phyloP scores from a whole-genome alignment of 2,113 vertebrate genomes.

The Petromus typicus region DNA sequence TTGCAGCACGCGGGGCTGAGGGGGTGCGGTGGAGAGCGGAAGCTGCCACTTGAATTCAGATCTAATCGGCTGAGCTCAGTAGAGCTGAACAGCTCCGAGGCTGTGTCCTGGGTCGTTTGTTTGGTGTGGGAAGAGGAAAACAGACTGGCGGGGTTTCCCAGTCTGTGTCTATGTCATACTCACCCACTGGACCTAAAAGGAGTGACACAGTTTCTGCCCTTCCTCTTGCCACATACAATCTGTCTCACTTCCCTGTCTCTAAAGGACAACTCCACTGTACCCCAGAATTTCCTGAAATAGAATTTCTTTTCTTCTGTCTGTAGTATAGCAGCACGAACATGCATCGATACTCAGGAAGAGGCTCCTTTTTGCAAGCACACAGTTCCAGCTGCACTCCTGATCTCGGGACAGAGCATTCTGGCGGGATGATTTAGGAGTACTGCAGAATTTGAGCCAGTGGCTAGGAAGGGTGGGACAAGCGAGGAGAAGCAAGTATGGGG shows the following conservation, averaged over 20 bases:
- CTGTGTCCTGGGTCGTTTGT: background rate
- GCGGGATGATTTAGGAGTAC: background rate
- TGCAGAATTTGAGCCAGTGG: background rate
- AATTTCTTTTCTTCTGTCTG: background rate
- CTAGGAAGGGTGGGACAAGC: background rate
- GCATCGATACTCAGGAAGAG: background rate
- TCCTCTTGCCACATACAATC: background rate
- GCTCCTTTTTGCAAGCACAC: background rate
- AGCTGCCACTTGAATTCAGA: background rate
- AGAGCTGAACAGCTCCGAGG: background rate
- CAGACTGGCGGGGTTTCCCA: background rate
- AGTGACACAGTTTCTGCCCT: background rate
- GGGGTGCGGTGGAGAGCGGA: background rate
- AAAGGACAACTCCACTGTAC: background rate
- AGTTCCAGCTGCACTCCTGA: background rate
- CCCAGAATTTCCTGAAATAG: too few relatives aligned
- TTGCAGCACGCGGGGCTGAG: too few relatives aligned
- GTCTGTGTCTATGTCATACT: background rate
- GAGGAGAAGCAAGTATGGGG: background rate
- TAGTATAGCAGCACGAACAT: background rate
- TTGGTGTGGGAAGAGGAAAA: background rate
- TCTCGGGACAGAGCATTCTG: background rate
- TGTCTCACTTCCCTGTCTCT: constrained; percentile 8
- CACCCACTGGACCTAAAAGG: accelerated
- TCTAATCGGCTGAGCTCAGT: background rate